Evolutionary conservation across 2,888 invertebrate genomes (phyloP), one percentile per base, ranked within the genome.

Genomic region (Macaria notata): DNA sequence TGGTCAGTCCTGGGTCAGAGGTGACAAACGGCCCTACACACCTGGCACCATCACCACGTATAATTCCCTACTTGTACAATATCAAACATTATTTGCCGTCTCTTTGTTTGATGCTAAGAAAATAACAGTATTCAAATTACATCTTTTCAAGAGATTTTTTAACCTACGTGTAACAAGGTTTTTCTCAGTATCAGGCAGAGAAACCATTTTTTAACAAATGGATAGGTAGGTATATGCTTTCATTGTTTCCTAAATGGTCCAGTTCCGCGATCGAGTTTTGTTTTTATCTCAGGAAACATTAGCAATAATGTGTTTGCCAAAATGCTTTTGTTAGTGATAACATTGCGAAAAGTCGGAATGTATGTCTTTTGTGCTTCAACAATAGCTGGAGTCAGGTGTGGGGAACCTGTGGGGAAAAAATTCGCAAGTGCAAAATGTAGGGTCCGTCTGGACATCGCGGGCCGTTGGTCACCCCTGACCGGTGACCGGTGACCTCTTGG

Each of bases 401-500:
- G 75, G 75, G 75, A 62, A 70, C 67, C 63, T 65, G 62, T 9
- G 44, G 41, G 56, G 56, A 65, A 71, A 64, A 67, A 69, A 69
- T 76, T 72, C 54, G 70, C 71, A 61, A 71, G 59, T 59, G 54
- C 9, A 66, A 46, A 61, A 51, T 56, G 52, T 41, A 41, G 4
- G 59, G 53, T 63, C 49, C 54, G 45, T 56, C 71, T 9, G 44
- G 50, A 44, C 36, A 78, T 79, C 66, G 76, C 80, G 66, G 71
- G 75, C 87, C 87, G 90, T 90, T 90, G 87, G 84, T 86, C 88
- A 90, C 89, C 89, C 81, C 80, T 89, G 88, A 86, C 88, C 87
- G 74, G 66, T 84, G 84, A 79, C 83, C 86, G 69, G 73, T 85
- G 86, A 88, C 88, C 88, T 82, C 81, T 72, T 88, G 88, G 75